Evolutionary conservation across 2,113 vertebrate genomes (phyloP), one percentile per base, ranked within the genome.

Genomic region (Atrichornis clamosus): DNA sequence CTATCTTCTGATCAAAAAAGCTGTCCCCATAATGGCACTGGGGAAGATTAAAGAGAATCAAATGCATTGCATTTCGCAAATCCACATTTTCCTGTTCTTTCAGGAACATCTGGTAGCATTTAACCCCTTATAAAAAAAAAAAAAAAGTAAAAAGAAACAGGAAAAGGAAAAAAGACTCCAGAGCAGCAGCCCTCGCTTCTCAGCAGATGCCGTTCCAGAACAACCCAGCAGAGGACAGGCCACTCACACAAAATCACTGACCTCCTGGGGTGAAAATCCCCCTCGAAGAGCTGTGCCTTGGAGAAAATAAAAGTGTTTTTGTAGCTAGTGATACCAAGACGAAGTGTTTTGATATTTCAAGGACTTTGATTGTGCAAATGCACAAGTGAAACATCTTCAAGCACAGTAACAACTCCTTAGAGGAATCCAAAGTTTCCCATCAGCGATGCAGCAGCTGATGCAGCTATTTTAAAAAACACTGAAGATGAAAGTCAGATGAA

Each of bases 141-240:
- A 5, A 2, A 7, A 3, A 21, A 21, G 7, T 1, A 2, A 13
- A 69, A 4, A 6, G 2, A 11, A n/a, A 30, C 5, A 55, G 4
- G 17, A 46, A 35, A 4, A 42, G 8, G 10, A 26, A 59, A 41
- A 23, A n/a, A 10, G 4, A 46, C 7, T 20, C 12, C 10, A 3
- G 14, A 56, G 42, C 37, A 15, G 32, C 4, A 0, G 35, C 26
- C 35, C n/a, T 32, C 5, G 0, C 10, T 67, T 63, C 37, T 19
- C 79, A 73, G 64, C 0, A 4, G 59, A 55, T 95, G 94, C 68
- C 33, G 14, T 89, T 94, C 91, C 93, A 26, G 16, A 95, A 78
- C n/a, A 84, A 46, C 92, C 96, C 97, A 96, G 94, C 90, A 97
- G 97, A 95, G 95, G 97, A 77, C 97, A 96, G 95, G 89, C 87